Base-by-base conservation (phyloP, 2,888 invertebrate species). In the Quadriops clusia region DNA sequence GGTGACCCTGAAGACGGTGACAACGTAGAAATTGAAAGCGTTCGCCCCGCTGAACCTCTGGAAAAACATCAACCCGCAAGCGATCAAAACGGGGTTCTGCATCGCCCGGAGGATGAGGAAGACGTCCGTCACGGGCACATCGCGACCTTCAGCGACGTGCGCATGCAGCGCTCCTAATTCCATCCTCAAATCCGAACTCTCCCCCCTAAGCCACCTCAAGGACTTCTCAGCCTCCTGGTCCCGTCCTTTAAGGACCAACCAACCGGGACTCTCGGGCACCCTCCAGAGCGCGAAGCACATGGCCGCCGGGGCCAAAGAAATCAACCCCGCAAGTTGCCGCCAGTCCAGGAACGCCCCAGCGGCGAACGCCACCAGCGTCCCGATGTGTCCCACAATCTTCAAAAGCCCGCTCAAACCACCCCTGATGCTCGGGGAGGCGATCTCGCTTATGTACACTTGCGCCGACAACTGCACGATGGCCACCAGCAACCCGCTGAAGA, bases 191-290 rank as follows among this genome's bases (percentile, higher is more conserved):
- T 86, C 84, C 1, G 79, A 77, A 39, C 77, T 71, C 3, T 77
- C 71, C 1, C 80, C 74, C n/a, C 89, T 68, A 10, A 91, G 62
- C 81, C 83, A 85, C 27, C 34, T 28, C 10, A 91, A 61, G 18
- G 87, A 78, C 50, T 70, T 66, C 23, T 75, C 70, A 2, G 84
- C 85, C 51, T 80, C 77, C 38, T 75, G 72, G 47, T 84, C 82
- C 49, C 74, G 70, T 2, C 84, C 84, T 31, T 76, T 74, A 2
- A 84, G 67, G 3, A 85, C 76, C 37, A 86, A 68, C 58, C 78
- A 85, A 51, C 85, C 81, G 9, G 91, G 91, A 20, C 89, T 87
- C 64, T 93, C 91, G 16, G 90, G 90, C 49, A 89, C 77, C 54
- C 77, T 77, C 29, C 80, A 69, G 32, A 82, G 74, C 4, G 79